Evolutionary conservation across 2,888 invertebrate genomes (phyloP).

Genomic region (Imbricaverruca yamaguchii): DNA sequence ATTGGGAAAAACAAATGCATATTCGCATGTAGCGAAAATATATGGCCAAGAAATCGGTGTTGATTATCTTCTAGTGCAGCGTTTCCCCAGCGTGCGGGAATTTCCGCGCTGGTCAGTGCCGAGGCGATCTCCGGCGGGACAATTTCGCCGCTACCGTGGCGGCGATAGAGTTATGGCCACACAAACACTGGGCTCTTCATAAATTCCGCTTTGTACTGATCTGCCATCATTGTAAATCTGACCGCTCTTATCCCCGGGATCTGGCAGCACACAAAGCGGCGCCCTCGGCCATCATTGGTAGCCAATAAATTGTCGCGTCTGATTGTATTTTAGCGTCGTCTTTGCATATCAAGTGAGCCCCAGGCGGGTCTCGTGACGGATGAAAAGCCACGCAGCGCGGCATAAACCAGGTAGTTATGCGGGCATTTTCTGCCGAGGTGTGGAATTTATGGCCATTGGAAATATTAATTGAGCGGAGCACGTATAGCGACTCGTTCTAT

Average conservation of each 20-base stretch:
- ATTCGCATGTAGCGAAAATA: no score
- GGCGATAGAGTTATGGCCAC: conserved; percentile 7
- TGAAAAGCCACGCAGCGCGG: not conserved
- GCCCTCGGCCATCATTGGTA: not conserved
- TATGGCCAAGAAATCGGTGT: no score
- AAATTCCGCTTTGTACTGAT: conserved; percentile 19
- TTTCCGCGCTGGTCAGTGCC: no score
- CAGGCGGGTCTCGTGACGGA: not conserved
- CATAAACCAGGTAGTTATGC: not conserved
- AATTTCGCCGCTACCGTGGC: not conserved
- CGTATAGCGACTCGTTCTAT: no score
- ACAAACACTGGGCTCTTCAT: conserved; percentile 22
- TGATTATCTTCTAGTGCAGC: no score
- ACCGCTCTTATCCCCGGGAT: conserved; percentile 3
- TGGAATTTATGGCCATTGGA: not conserved
- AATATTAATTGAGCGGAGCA: no score
- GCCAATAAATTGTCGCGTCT: conserved; percentile 1
- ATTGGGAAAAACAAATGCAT: no score
- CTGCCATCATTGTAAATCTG: conserved; percentile 21
- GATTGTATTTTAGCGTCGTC: conserved; percentile 9
- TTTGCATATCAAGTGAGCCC: conserved; percentile 1
- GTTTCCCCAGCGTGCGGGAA: no score
- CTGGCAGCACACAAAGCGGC: conserved; percentile 1
- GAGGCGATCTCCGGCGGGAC: not conserved
- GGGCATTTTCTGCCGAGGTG: not conserved